Conservation (phyloP, 2,888 invertebrate genomes). For the Cryptus viduatorius region DNA sequence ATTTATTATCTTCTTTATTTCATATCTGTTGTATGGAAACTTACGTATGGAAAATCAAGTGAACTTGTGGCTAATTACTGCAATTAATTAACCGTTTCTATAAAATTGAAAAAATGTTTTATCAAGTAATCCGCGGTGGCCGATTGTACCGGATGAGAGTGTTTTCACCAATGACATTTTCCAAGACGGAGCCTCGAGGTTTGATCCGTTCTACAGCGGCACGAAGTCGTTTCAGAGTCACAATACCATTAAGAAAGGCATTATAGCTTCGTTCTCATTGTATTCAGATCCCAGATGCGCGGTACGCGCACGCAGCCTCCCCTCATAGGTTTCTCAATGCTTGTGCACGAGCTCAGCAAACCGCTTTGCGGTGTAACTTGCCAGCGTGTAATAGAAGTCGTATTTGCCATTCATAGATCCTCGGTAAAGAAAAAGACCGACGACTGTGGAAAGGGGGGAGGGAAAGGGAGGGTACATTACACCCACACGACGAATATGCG, state of each 20-base stretch:
- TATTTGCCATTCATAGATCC: conserved; percentile 81
- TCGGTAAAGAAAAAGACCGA: conserved; percentile 53
- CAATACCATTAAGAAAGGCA: conserved; percentile 78
- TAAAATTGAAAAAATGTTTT: no score
- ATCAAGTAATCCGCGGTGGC: not conserved
- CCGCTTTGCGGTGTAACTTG: conserved; percentile 34
- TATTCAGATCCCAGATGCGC: conserved; percentile 79
- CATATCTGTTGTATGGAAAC: no score
- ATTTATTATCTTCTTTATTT: no score
- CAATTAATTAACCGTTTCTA: no score
- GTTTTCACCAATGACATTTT: not conserved
- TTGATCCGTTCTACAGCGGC: not conserved
- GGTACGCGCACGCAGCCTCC: conserved; percentile 59
- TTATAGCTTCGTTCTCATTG: conserved; percentile 80
- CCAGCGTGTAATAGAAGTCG: conserved; percentile 69
- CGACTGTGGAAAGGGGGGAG: not conserved
- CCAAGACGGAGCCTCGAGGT: not conserved
- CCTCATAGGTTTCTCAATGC: conserved; percentile 10
- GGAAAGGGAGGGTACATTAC: conserved; percentile 32
- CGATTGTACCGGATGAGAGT: not conserved
- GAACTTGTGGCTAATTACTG: no score
- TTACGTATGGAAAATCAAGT: no score
- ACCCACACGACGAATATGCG: conserved; percentile 55
- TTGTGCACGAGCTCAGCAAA: conserved; percentile 24
- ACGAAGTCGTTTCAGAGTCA: conserved; percentile 56